Conservation (phyloP, 2,888 invertebrate genomes). For the Caenorhabditis doughertyi region DNA sequence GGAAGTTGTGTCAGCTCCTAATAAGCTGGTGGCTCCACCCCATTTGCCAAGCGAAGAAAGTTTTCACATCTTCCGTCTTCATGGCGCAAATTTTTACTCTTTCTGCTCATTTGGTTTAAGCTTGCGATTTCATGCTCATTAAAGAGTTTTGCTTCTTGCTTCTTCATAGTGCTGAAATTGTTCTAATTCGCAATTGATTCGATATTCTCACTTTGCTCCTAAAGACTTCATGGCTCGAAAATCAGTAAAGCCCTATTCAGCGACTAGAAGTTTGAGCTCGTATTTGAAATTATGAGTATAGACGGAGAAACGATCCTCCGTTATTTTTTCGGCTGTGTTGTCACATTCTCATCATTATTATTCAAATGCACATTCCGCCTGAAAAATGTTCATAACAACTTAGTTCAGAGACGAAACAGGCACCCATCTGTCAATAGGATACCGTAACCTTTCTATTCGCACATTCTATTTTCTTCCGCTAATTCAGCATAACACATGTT, state of each 20-base stretch:
- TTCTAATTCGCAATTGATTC: constrained; percentile 40
- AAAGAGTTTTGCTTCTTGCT: background rate
- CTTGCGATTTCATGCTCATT: background rate
- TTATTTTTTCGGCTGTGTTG: constrained; percentile 9
- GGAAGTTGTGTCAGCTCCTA: constrained; percentile 19
- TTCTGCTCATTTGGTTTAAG: background rate
- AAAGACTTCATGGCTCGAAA: constrained; percentile 20
- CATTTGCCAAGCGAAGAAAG: background rate
- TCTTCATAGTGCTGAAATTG: background rate
- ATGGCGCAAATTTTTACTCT: background rate
- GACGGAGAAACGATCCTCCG: background rate
- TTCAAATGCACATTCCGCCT: background rate
- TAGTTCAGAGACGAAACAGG: background rate
- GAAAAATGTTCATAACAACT: background rate
- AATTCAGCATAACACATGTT: too few species aligned
- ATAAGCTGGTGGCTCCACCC: constrained; percentile 32
- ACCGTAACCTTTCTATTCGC: background rate
- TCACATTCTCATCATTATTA: constrained; percentile 25
- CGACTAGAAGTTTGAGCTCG: background rate
- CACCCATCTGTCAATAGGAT: background rate
- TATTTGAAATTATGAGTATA: background rate
- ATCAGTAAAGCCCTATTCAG: background rate
- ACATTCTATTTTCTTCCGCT: too few species aligned
- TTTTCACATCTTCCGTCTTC: constrained; percentile 9
- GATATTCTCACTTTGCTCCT: constrained; percentile 5